Percentiles rank a stretch among this genome's conserved stretches.
These are phyloP conservation scores for Dendrolimus punctatus DNA, from an alignment of 1,140 invertebrate genomes.

Conservation along the genomic window DNA sequence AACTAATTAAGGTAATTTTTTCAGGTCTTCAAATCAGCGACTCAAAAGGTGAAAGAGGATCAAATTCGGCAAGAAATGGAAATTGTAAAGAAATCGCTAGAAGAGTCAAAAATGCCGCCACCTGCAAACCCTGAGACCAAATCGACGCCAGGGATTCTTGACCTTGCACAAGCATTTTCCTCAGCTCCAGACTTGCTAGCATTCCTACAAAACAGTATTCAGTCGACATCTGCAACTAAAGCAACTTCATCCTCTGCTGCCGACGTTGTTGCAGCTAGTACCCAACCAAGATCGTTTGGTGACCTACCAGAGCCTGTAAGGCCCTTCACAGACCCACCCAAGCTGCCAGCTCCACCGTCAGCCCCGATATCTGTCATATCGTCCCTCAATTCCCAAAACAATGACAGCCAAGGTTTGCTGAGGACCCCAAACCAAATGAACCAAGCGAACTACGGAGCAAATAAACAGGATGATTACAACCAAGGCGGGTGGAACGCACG, in stretches of 20 bases:
- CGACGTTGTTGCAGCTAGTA: slow-evolving; percentile 31
- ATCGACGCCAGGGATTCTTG: neutral
- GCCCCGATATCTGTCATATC: neutral
- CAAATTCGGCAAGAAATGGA: slow-evolving; percentile 64
- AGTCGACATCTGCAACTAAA: slow-evolving; percentile 19
- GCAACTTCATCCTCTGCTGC: slow-evolving; percentile 4
- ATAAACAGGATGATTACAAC: slow-evolving; percentile 1
- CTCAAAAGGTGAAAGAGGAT: slow-evolving; percentile 57
- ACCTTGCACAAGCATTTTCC: slow-evolving; percentile 27
- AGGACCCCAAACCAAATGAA: neutral
- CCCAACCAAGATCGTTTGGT: slow-evolving; percentile 46
- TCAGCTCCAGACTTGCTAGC: slow-evolving; percentile 54
- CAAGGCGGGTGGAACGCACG: slow-evolving; percentile 2
- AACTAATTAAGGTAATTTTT: slow-evolving; percentile 4
- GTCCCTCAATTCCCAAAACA: slow-evolving; percentile 1
- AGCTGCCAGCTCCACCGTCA: slow-evolving; percentile 1
- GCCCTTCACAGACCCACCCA: slow-evolving; percentile 2
- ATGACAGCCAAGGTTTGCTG: neutral
- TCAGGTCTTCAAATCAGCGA: slow-evolving; percentile 55
- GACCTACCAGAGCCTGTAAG: slow-evolving; percentile 29
- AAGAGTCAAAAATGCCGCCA: slow-evolving; percentile 23
- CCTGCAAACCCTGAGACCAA: neutral
- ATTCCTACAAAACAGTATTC: slow-evolving; percentile 45
- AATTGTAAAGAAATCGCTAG: slow-evolving; percentile 57
- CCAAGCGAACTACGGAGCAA: neutral